A percentile compares a stretch with the other conserved stretches of the same genome.
These are phyloP conservation scores for Sander lucioperca DNA, from an alignment of 2,113 vertebrate genomes.

Conservation along the genomic window DNA sequence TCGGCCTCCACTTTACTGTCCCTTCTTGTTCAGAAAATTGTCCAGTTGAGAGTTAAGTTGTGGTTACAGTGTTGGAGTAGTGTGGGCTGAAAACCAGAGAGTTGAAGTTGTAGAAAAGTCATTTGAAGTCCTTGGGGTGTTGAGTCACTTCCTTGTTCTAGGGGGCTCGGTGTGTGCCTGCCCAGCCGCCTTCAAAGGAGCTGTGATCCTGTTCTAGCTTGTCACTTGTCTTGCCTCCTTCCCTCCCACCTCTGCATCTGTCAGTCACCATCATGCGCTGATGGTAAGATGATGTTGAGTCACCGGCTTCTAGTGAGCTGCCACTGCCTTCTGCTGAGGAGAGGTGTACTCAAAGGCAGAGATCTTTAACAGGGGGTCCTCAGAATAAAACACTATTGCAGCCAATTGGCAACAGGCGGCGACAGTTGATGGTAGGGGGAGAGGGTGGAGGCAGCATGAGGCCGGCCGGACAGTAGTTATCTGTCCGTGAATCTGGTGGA, in stretches of 20 bases:
- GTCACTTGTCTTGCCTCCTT: constrained; percentile 71
- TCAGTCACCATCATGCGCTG: constrained; percentile 63
- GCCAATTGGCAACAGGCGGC: no score
- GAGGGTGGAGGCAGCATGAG: no score
- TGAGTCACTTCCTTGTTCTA: constrained; percentile 69
- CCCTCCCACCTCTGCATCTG: constrained; percentile 77
- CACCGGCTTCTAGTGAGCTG: constrained; percentile 10
- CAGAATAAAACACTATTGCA: no score
- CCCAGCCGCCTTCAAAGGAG: constrained; percentile 53
- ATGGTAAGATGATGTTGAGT: constrained; percentile 67
- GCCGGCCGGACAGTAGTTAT: no score
- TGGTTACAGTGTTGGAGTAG: constrained; percentile 1
- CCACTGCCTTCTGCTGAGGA: not conserved
- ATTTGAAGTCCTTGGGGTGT: constrained; percentile 46
- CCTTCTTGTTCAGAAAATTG: constrained; percentile 17
- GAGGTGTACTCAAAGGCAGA: no score
- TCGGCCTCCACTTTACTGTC: not conserved
- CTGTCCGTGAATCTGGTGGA: no score
- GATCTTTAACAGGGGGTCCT: no score
- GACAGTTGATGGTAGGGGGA: no score
- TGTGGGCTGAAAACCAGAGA: constrained; percentile 34
- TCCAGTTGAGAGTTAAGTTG: constrained; percentile 24
- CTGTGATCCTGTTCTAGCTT: constrained; percentile 67
- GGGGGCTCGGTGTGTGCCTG: constrained; percentile 37
- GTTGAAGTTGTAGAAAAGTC: constrained; percentile 56